A percentile compares a stretch with the other conserved stretches of the same genome.
phyloP scores from a whole-genome alignment of 2,888 invertebrate genomes.

The Calameuta idolon region DNA sequence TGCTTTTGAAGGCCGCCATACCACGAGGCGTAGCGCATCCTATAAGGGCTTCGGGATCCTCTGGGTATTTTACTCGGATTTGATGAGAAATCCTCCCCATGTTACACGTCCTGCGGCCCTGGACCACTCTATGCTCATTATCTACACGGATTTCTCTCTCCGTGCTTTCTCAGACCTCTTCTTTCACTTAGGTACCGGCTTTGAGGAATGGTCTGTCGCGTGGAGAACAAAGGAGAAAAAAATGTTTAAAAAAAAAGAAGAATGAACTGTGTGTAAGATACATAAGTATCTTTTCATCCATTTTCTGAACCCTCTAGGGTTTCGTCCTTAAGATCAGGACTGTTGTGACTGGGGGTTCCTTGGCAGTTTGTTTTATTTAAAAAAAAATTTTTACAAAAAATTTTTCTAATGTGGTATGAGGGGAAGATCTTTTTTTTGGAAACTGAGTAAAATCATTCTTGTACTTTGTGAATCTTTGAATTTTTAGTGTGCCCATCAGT shows the following conservation, averaged over 20 bases:
- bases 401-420: not conserved
- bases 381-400: not conserved
- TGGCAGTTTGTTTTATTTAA: not conserved
- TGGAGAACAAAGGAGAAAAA: conserved; percentile 31
- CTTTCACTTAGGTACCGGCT: conserved; percentile 38
- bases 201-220: conserved; percentile 20
- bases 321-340: not conserved
- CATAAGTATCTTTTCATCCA: not conserved
- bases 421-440: not conserved
- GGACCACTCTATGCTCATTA: conserved; percentile 37
- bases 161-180: conserved; percentile 32
- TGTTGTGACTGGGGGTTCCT: conserved; percentile 1
- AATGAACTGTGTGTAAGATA: conserved; percentile 15
- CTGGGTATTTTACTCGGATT: not conserved
- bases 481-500: too few relatives aligned
- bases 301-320: not conserved
- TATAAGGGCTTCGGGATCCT: conserved; percentile 25
- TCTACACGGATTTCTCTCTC: conserved; percentile 37
- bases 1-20: conserved; percentile 63
- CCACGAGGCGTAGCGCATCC: conserved; percentile 20
- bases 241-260: conserved; percentile 20
- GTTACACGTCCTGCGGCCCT: not conserved
- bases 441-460: not conserved
- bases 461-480: too few relatives aligned
- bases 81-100: not conserved